These are phyloP conservation scores for Gymnocephalus cernua DNA, from an alignment of 2,113 vertebrate species.

Conservation along the genomic window DNA sequence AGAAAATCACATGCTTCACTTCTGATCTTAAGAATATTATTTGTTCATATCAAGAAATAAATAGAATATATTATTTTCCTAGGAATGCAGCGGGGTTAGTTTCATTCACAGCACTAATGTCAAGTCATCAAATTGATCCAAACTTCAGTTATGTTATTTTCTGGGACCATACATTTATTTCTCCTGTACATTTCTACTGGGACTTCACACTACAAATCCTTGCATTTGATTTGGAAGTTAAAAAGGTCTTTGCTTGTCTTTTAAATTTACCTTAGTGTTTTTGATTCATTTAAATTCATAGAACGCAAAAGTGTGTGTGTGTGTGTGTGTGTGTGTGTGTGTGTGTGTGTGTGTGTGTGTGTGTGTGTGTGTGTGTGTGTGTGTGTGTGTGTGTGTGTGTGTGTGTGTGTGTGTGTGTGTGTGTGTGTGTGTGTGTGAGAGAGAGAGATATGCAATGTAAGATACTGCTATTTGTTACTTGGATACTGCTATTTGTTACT, in stretches of 20 bases:
- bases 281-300: background rate
- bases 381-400: too few relatives aligned
- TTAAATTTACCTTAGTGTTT: conserved; percentile 12
- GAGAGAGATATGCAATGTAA: too few relatives aligned
- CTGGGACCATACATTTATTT: conserved; percentile 15
- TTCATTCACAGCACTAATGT: conserved; percentile 34
- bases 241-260: background rate
- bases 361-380: too few relatives aligned
- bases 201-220: conserved; percentile 3
- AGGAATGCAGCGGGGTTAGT: background rate
- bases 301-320: too few relatives aligned
- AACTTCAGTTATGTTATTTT: background rate
- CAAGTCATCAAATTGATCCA: conserved; percentile 25
- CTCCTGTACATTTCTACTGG: background rate
- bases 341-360: too few relatives aligned
- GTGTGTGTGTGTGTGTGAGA: too few relatives aligned
- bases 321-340: too few relatives aligned
- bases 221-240: background rate
- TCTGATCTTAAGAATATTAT: background rate
- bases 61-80: conserved; percentile 22
- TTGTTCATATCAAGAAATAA: conserved; percentile 30
- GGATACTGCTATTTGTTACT: too few relatives aligned
- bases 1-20: conserved; percentile 18
- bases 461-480: too few relatives aligned
- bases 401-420: too few relatives aligned